phyloP scores from a whole-genome alignment of 2,888 invertebrate genomes.

The Drosophila atroscutellata region DNA sequence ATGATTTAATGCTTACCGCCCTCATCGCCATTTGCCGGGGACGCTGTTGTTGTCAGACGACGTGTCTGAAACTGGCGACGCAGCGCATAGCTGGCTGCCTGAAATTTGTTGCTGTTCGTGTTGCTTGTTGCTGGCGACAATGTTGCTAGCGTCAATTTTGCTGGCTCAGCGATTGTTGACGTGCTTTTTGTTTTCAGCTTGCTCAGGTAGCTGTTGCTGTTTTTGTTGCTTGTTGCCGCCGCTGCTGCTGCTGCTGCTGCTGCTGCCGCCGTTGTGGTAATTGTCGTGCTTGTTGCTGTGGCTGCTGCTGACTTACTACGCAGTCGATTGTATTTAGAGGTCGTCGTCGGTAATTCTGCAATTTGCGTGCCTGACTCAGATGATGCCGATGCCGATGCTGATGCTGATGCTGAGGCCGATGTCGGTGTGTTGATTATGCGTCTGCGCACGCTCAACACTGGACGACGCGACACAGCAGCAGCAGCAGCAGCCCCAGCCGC shows the following conservation, averaged over 20 bases:
- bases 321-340: conserved; percentile 74
- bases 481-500: conserved; percentile 47
- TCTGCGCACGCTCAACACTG: conserved; percentile 82
- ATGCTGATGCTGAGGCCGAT: background rate
- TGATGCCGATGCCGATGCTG: conserved; percentile 43
- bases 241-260: conserved; percentile 29
- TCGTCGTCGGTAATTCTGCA: conserved; percentile 59
- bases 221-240: conserved; percentile 28
- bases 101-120: conserved; percentile 55
- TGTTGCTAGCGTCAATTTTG: conserved; percentile 37
- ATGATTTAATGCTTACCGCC: conserved; percentile 64
- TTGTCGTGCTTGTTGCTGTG: conserved; percentile 38
- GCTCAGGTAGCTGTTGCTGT: conserved; percentile 41
- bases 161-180: conserved; percentile 32
- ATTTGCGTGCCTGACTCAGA: conserved; percentile 54
- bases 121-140: conserved; percentile 56
- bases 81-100: conserved; percentile 64
- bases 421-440: conserved; percentile 76
- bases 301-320: conserved; percentile 65
- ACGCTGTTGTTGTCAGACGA: conserved; percentile 73
- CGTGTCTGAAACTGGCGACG: conserved; percentile 80
- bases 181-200: conserved; percentile 61
- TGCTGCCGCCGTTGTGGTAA: conserved; percentile 40
- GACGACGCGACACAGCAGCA: conserved; percentile 77
- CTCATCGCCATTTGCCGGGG: conserved; percentile 62